phyloP scores from a whole-genome alignment of 2,888 invertebrate genomes.

The Branchinecta sandiegonensis region DNA sequence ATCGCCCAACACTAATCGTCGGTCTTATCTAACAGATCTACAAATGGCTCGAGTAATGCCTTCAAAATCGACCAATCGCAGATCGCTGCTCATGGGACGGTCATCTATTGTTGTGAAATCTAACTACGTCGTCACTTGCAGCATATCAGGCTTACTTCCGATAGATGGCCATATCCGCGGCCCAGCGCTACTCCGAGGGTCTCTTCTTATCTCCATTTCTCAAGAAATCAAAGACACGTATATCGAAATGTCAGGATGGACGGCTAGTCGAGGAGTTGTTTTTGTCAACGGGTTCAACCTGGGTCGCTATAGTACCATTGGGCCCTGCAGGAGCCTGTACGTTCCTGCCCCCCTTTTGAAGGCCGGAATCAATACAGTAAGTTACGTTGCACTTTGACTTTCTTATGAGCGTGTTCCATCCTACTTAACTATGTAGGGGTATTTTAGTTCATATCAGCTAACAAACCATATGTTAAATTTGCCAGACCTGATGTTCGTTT shows the following conservation, averaged over 20 bases:
- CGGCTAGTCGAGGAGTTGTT: conserved; percentile 54
- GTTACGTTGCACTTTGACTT: no score
- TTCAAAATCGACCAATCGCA: no score
- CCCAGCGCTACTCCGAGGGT: not conserved
- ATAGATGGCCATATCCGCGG: not conserved
- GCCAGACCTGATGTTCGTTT: no score
- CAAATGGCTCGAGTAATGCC: no score
- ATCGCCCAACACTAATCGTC: no score
- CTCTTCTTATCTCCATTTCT: conserved; percentile 29
- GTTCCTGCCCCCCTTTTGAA: conserved; percentile 59
- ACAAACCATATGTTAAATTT: no score
- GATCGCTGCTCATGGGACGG: no score
- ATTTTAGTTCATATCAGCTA: no score
- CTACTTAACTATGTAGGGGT: no score
- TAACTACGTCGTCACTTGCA: not conserved
- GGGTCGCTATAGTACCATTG: conserved; percentile 68
- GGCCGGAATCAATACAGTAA: conserved; percentile 40
- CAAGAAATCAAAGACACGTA: conserved; percentile 54
- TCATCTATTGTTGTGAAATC: no score
- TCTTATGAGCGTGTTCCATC: no score
- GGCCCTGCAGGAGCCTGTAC: conserved; percentile 69
- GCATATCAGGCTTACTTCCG: not conserved
- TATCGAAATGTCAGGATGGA: conserved; percentile 63
- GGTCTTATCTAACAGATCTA: no score
- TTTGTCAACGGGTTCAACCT: conserved; percentile 73